Percentiles rank a stretch among this genome's conserved stretches.
Evolutionary conservation across 2,888 invertebrate genomes (phyloP).

Genomic region (Acleris cristana): DNA sequence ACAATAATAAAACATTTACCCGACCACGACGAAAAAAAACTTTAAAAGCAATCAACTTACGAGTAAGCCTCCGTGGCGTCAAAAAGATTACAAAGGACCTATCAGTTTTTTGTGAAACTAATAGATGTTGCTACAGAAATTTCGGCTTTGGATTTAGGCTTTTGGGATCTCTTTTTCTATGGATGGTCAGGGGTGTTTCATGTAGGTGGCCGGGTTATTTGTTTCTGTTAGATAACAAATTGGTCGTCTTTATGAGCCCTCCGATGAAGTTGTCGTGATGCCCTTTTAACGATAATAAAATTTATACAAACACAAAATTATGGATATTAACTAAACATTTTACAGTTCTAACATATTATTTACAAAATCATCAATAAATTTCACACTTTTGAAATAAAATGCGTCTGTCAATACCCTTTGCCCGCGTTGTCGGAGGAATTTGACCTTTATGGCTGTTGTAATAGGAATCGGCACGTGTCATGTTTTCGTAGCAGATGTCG

Average conservation of each 20-base stretch:
- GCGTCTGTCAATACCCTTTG: conserved; percentile 52
- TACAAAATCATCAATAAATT: conserved; percentile 26
- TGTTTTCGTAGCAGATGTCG: conserved; percentile 66
- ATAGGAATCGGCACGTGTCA: conserved; percentile 45
- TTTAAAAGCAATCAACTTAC: conserved; percentile 78
- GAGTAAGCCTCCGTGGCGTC: conserved; percentile 78
- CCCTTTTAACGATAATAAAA: conserved; percentile 44
- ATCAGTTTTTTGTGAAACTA: conserved; percentile 68
- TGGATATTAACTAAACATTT: conserved; percentile 14
- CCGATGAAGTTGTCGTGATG: conserved; percentile 62
- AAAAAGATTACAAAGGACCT: conserved; percentile 80
- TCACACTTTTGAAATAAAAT: conserved; percentile 33
- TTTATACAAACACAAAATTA: conserved; percentile 35
- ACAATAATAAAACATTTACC: conserved; percentile 76
- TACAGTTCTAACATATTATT: conserved; percentile 8
- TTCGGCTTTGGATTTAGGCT: conserved; percentile 45
- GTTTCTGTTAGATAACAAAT: conserved; percentile 77
- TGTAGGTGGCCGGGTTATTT: conserved; percentile 76
- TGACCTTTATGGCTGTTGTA: conserved; percentile 46
- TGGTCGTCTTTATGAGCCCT: conserved; percentile 65
- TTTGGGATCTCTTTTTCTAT: conserved; percentile 48
- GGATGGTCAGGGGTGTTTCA: conserved; percentile 39
- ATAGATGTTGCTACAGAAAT: conserved; percentile 38
- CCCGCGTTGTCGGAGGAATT: conserved; percentile 15
- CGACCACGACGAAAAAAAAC: conserved; percentile 58